These are phyloP conservation scores for Manduca sexta DNA, from an alignment of 1,140 invertebrate genomes.

Conservation along the genomic window DNA sequence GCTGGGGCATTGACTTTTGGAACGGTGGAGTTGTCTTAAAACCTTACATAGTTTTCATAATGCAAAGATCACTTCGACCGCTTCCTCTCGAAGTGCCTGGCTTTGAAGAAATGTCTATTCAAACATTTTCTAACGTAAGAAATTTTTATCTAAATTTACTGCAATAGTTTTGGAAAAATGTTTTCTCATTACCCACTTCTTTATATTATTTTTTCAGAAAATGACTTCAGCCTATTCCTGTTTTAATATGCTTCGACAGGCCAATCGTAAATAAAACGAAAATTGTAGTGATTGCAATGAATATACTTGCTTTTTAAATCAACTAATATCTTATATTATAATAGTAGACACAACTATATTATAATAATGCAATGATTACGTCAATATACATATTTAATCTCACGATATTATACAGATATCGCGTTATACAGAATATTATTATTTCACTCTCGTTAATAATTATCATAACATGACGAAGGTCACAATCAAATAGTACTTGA, in stretches of 20 bases:
- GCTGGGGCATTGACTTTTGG: constrained; percentile 48
- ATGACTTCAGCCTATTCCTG: constrained; percentile 47
- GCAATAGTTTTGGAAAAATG: no score
- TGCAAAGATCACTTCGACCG: constrained; percentile 40
- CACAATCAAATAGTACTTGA: no score
- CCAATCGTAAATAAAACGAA: constrained; percentile 10
- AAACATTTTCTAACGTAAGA: constrained; percentile 54
- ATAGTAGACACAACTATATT: no score
- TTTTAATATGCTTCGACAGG: constrained; percentile 51
- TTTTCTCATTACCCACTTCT: no score
- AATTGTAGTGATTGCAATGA: background rate
- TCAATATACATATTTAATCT: no score
- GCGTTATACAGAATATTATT: no score
- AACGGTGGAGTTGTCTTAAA: constrained; percentile 20
- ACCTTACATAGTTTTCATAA: constrained; percentile 46
- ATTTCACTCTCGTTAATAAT: no score
- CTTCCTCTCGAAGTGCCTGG: constrained; percentile 37
- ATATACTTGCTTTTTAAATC: constrained; percentile 2
- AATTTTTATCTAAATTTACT: background rate
- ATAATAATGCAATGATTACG: no score
- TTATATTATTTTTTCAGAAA: constrained; percentile 52
- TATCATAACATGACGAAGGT: no score
- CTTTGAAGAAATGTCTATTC: constrained; percentile 43
- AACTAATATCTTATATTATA: no score
- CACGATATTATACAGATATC: no score